phyloP scores from a whole-genome alignment of 2,888 invertebrate species.

The Tanytarsus gracilentus region DNA sequence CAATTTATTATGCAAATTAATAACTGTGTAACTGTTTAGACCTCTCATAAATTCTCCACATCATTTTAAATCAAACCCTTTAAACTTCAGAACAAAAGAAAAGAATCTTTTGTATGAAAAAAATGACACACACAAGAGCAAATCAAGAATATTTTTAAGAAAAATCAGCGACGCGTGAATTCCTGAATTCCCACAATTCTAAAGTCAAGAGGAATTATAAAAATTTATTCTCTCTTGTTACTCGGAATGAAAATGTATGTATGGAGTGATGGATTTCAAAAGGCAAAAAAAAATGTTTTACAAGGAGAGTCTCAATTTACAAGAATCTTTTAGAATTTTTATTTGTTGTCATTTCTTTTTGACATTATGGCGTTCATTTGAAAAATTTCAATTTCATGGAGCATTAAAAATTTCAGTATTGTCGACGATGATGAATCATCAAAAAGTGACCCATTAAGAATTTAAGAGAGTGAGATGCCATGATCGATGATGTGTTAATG shows the following conservation, averaged over 20 bases:
- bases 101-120: neutral
- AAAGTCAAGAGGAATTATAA: neutral
- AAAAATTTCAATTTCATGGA: neutral
- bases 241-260: neutral
- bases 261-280: neutral
- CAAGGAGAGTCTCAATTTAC: constrained; percentile 10
- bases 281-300: too few relatives aligned
- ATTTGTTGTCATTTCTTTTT: neutral
- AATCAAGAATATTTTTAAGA: neutral
- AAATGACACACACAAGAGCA: too few relatives aligned
- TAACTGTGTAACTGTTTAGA: too few relatives aligned
- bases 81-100: neutral
- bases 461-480: neutral
- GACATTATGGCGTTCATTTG: constrained; percentile 9
- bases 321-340: neutral
- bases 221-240: neutral
- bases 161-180: constrained; percentile 25
- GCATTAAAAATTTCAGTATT: neutral
- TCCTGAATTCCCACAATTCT: constrained; percentile 27
- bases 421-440: constrained; percentile 12
- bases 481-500: neutral
- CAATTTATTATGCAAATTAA: neutral
- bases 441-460: neutral
- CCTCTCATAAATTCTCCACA: too few relatives aligned
- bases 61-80: too few relatives aligned